Evolutionary conservation across 2,113 vertebrate genomes (phyloP).

Genomic region (Larimichthys polyactis): DNA sequence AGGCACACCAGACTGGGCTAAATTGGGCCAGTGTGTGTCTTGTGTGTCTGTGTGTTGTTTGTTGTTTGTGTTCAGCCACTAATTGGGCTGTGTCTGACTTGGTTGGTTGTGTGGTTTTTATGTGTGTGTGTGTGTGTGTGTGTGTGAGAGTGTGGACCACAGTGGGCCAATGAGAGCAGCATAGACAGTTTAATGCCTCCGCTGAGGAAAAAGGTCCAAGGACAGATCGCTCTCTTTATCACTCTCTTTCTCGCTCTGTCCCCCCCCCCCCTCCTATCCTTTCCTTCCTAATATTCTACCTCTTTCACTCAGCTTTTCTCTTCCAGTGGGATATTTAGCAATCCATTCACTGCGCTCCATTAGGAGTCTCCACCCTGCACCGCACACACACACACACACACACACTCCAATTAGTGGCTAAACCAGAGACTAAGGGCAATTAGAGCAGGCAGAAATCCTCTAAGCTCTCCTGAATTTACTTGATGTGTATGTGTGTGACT

Average conservation of each 20-base stretch:
- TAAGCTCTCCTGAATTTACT: slow-evolving; percentile 56
- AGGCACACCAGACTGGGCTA: slow-evolving; percentile 47
- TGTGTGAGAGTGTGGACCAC: slow-evolving; percentile 35
- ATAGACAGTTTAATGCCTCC: slow-evolving; percentile 75
- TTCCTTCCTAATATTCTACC: slow-evolving; percentile 29
- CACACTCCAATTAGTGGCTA: slow-evolving; percentile 73
- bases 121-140: background rate
- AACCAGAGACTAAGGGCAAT: slow-evolving; percentile 77
- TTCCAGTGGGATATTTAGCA: slow-evolving; percentile 76
- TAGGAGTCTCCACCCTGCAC: slow-evolving; percentile 66
- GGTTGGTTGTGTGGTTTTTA: slow-evolving; percentile 4
- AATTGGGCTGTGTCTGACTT: slow-evolving; percentile 72
- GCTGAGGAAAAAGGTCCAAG: slow-evolving; percentile 75
- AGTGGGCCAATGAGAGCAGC: slow-evolving; percentile 60
- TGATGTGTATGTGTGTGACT: slow-evolving; percentile 22
- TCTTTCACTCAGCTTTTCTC: slow-evolving; percentile 59
- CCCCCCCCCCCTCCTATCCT: background rate
- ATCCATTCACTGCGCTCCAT: slow-evolving; percentile 73
- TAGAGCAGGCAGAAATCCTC: slow-evolving; percentile 70
- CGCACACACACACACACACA: slow-evolving; percentile 40
- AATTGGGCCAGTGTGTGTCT: slow-evolving; percentile 51
- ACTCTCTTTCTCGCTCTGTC: slow-evolving; percentile 48
- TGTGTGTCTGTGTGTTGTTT: slow-evolving; percentile 40
- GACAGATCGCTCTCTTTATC: slow-evolving; percentile 68
- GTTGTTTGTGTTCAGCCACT: slow-evolving; percentile 56